phyloP scores from a whole-genome alignment of 2,888 invertebrate species.

The Cotesia congregata region DNA sequence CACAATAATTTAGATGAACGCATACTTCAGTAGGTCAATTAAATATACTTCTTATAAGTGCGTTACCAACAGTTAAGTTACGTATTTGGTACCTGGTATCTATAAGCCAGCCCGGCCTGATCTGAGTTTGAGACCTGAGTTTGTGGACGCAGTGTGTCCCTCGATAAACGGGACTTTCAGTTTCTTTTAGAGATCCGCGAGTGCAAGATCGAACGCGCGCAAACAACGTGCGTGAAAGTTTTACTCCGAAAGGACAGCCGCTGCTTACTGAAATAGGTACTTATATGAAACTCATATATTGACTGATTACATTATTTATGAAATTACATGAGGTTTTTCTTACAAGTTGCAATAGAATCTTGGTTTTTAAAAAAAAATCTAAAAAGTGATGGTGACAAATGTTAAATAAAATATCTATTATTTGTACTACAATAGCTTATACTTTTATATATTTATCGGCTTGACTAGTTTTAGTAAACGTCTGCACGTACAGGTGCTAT shows the following conservation, averaged over 20 bases:
- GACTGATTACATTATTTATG: slow-evolving; percentile 27
- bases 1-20: no score
- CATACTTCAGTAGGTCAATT: no score
- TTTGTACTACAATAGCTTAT: not conserved
- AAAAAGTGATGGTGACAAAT: slow-evolving; percentile 20
- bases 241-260: slow-evolving; percentile 29
- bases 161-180: slow-evolving; percentile 64
- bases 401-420: not conserved
- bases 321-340: slow-evolving; percentile 28
- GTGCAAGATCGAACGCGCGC: slow-evolving; percentile 57
- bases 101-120: slow-evolving; percentile 8
- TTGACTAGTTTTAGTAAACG: slow-evolving; percentile 9
- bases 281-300: slow-evolving; percentile 36
- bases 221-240: slow-evolving; percentile 45
- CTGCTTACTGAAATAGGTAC: slow-evolving; percentile 35
- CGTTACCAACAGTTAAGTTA: slow-evolving; percentile 21
- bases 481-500: slow-evolving; percentile 16
- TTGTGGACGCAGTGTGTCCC: slow-evolving; percentile 30
- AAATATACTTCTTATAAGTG: not conserved
- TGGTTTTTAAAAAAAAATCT: not conserved
- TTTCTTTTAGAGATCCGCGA: slow-evolving; percentile 65
- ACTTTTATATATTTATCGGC: slow-evolving; percentile 2
- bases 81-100: slow-evolving; percentile 16
- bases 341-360: not conserved
- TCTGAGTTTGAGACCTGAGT: slow-evolving; percentile 11